Percentiles rank a stretch among this genome's conserved stretches.
phyloP scores from a whole-genome alignment of 2,113 vertebrate genomes.

The Rafetus swinhoei region DNA sequence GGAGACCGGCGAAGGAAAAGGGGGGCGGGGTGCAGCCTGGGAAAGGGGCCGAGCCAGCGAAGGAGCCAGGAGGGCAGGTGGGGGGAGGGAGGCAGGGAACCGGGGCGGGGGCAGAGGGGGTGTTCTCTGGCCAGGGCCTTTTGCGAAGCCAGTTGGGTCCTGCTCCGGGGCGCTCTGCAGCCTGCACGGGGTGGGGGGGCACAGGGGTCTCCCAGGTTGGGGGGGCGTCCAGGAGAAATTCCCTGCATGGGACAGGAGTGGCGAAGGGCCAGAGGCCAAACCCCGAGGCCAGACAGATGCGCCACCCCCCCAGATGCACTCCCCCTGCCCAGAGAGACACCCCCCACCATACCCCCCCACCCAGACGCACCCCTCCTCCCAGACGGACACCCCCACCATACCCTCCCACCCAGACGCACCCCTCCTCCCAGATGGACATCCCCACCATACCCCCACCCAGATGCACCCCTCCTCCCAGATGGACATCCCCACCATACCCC shows the following conservation, averaged over 20 bases:
- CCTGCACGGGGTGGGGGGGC: not conserved
- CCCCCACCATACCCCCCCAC: not conserved
- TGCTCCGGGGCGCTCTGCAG: conserved; percentile 23
- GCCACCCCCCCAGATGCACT: not conserved
- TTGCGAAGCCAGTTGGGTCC: conserved; percentile 66
- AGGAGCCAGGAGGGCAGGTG: not conserved
- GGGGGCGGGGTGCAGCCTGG: not conserved
- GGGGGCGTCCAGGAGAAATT: not conserved
- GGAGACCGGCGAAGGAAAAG: not conserved
- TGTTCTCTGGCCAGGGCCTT: conserved; percentile 67
- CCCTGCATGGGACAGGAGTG: not conserved
- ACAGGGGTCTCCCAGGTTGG: not conserved
- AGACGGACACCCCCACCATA: too few relatives aligned
- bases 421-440: not conserved
- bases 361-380: not conserved
- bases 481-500: too few relatives aligned
- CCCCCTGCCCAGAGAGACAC: not conserved
- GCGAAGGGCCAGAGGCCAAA: not conserved
- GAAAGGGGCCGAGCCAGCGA: not conserved
- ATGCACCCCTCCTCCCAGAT: too few relatives aligned
- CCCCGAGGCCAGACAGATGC: not conserved
- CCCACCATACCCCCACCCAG: too few relatives aligned
- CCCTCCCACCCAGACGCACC: not conserved
- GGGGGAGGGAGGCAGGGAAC: not conserved
- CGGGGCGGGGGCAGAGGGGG: not conserved